Evolutionary conservation across 1,140 invertebrate species (phyloP), one percentile per base, ranked within the genome.

Genomic region (Babylonia areolata): DNA sequence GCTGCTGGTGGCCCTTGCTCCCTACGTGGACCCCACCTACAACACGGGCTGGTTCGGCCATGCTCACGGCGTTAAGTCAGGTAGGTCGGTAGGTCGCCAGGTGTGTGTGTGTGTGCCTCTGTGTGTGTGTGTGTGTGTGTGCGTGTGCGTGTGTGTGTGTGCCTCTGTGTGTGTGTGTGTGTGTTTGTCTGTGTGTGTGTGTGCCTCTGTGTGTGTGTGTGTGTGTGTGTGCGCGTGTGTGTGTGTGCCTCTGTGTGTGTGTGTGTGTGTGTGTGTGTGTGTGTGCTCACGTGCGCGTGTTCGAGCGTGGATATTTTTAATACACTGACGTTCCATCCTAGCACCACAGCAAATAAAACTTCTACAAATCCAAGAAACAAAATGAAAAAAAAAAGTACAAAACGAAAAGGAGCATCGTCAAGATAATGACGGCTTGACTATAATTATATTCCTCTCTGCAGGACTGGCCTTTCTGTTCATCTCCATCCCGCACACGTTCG

Each of bases 401-500:
- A n/a, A n/a, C n/a, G n/a, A n/a, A n/a, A n/a, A n/a, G n/a, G n/a
- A n/a, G n/a, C n/a, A n/a, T n/a, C n/a, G n/a, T n/a, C n/a, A n/a
- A n/a, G n/a, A n/a, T n/a, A n/a, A n/a, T n/a, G n/a, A n/a, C n/a
- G n/a, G n/a, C n/a, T n/a, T n/a, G n/a, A n/a, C n/a, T n/a, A n/a
- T n/a, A n/a, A n/a, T n/a, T n/a, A n/a, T n/a, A n/a, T n/a, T n/a
- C n/a, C n/a, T n/a, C n/a, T 78, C 77, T 87, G 0, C 82, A 92
- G 91, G 90, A 15, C 42, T 90, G 42, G 85, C 88, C 9, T 89
- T 87, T 39, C 79, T 91, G 35, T 91, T 92, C 73, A 86, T 92
- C 9, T 88, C 90, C n/a, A 85, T 91, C 15, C 88, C 90, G 5
- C 86, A 88, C 86, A 89, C 86, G 51, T 90, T 91, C 85, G 86